These are phyloP conservation scores for Zhengitettix transpicula DNA, from an alignment of 2,888 invertebrate genomes.

Conservation along the genomic window DNA sequence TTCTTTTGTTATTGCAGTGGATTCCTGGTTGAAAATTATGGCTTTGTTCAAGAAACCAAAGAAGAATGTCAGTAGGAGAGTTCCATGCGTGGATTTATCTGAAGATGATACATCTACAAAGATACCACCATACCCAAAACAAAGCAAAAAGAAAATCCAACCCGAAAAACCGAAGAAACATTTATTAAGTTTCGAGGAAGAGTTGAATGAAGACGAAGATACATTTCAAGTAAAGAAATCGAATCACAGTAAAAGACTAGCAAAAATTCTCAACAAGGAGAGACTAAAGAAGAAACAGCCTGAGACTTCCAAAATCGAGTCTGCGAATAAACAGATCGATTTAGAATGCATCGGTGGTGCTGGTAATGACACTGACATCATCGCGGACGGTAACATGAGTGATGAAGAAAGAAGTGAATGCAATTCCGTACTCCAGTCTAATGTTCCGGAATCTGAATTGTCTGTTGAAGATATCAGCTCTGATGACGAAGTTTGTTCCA, in stretches of 20 bases:
- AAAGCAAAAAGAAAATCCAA: not conserved
- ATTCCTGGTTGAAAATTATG: too few species aligned
- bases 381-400: not conserved
- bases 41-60: slow-evolving; percentile 73
- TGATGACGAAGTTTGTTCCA: slow-evolving; percentile 40
- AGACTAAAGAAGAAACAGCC: slow-evolving; percentile 40
- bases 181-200: slow-evolving; percentile 58
- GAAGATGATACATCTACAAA: slow-evolving; percentile 9
- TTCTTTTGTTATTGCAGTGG: too few species aligned
- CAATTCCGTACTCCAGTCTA: slow-evolving; percentile 40
- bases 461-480: slow-evolving; percentile 47
- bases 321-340: not conserved
- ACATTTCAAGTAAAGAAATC: slow-evolving; percentile 93
- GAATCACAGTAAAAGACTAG: slow-evolving; percentile 77
- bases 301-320: slow-evolving; percentile 17
- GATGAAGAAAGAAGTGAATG: slow-evolving; percentile 40
- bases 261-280: slow-evolving; percentile 69
- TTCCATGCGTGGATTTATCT: slow-evolving; percentile 8
- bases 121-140: slow-evolving; percentile 16
- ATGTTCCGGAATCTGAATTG: slow-evolving; percentile 67
- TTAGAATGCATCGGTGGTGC: too few species aligned
- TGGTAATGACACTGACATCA: not conserved
- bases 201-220: slow-evolving; percentile 57
- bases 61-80: slow-evolving; percentile 47
- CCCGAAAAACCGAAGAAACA: not conserved